Evolutionary conservation across 1,140 invertebrate species (phyloP).

Genomic region (Chelonus insularis): DNA sequence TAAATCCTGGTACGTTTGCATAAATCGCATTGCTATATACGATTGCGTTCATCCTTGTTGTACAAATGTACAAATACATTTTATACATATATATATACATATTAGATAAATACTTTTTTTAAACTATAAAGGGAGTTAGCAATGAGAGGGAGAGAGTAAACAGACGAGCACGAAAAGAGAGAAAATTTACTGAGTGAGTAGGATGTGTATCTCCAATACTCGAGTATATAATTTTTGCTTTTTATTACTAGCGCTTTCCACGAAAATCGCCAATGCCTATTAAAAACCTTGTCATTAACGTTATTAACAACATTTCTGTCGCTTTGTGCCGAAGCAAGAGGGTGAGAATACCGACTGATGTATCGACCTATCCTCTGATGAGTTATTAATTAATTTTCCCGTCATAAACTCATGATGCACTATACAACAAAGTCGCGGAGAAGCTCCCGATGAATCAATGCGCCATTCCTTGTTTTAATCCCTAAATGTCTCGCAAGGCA

Average conservation of each 20-base stretch:
- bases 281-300: slow-evolving; percentile 14
- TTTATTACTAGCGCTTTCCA: not conserved
- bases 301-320: slow-evolving; percentile 21
- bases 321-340: not conserved
- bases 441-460: slow-evolving; percentile 15
- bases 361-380: slow-evolving; percentile 2
- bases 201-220: no score
- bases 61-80: no score
- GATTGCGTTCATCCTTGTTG: no score
- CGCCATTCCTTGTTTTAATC: not conserved
- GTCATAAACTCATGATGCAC: slow-evolving; percentile 22
- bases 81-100: no score
- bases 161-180: no score
- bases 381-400: slow-evolving; percentile 23
- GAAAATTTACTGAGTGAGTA: no score
- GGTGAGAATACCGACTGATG: no score
- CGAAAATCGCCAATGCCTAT: not conserved
- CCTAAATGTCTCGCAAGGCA: not conserved
- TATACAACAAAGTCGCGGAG: slow-evolving; percentile 3
- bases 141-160: no score
- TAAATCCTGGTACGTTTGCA: slow-evolving; percentile 22
- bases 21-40: slow-evolving; percentile 14
- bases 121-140: no score
- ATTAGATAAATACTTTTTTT: no score
- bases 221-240: slow-evolving; percentile 19